Base-by-base conservation (phyloP, 2,797 vertebrate genomes). In the Aulostomus chinensis region DNA sequence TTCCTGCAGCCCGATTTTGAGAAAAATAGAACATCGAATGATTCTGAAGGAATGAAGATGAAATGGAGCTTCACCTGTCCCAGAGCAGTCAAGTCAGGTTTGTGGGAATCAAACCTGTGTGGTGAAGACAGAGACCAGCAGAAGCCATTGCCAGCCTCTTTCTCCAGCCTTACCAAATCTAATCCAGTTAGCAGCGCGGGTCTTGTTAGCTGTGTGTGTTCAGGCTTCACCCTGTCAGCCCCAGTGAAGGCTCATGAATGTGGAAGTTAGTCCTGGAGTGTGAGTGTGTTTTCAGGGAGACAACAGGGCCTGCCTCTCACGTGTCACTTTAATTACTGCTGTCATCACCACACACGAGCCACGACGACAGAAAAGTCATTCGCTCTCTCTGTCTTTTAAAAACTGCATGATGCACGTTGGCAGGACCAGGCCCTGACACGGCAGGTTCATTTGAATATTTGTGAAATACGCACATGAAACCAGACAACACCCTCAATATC, bases 241-340 rank as follows among this genome's bases (percentile, higher is more conserved):
- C 14, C 37, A 46, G 57, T 54, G 58, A 71, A 36, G 15, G 58
- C 45, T 59, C 20, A 45, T 50, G n/a, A 50, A 53, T 40, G 57
- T 54, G 66, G 31, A 13, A 0, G 26, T 21, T 16, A 21, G 26
- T 45, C 16, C 26, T 1, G 11, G 30, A n/a, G 31, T 9, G 10
- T 35, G 57, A 28, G 17, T 41, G 42, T 50, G 15, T 61, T 43
- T 67, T 36, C n/a, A 30, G 34, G 28, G 16, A 67, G 46, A 58
- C 40, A 63, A 61, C 33, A 49, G 61, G 32, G 35, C 58, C 52
- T 55, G 58, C 66, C 58, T 76, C 52, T 66, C 41, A 64, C 59
- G 66, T 75, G 73, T 81, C 74, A 74, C 57, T 83, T 81, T 83
- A 87, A 84, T 88, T 88, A 84, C 67, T 69, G 67, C 75, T 87